Evolutionary conservation across 2,113 vertebrate genomes (phyloP).

Genomic region (Dicentrarchus labrax): DNA sequence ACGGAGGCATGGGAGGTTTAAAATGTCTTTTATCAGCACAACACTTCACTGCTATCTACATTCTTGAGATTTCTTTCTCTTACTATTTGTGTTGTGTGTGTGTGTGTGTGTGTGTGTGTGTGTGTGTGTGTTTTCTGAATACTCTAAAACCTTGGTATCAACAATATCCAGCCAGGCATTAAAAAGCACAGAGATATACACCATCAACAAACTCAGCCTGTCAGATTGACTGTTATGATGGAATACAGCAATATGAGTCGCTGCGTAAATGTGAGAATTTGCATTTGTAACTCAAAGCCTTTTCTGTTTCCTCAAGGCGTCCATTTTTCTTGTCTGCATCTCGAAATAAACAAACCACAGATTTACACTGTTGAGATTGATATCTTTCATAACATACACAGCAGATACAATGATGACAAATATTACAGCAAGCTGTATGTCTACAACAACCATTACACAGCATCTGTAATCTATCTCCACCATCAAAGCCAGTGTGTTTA

Average conservation of each 20-base stretch:
- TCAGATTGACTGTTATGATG: slow-evolving; percentile 49
- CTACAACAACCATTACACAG: slow-evolving; percentile 13
- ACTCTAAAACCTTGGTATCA: neutral
- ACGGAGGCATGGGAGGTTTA: neutral
- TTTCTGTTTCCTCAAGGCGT: slow-evolving; percentile 47
- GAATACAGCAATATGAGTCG: slow-evolving; percentile 50
- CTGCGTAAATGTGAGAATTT: slow-evolving; percentile 46
- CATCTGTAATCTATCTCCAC: slow-evolving; percentile 1
- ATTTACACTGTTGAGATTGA: slow-evolving; percentile 43
- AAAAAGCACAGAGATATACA: slow-evolving; percentile 1
- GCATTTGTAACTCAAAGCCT: slow-evolving; percentile 55
- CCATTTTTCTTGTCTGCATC: slow-evolving; percentile 37
- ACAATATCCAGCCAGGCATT: neutral
- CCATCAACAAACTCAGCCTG: neutral
- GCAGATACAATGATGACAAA: slow-evolving; percentile 38
- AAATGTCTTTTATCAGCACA: slow-evolving; percentile 11
- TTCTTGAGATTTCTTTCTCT: slow-evolving; percentile 8
- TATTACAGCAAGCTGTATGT: slow-evolving; percentile 15
- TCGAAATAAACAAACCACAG: slow-evolving; percentile 35
- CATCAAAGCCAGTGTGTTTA: neutral
- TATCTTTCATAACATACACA: slow-evolving; percentile 41
- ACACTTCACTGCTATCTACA: neutral
- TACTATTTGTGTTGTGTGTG: neutral
- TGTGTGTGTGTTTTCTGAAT: neutral
- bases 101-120: neutral